Evolutionary conservation across 1,140 invertebrate genomes (phyloP).

Genomic region (Drosophila albomicans): DNA sequence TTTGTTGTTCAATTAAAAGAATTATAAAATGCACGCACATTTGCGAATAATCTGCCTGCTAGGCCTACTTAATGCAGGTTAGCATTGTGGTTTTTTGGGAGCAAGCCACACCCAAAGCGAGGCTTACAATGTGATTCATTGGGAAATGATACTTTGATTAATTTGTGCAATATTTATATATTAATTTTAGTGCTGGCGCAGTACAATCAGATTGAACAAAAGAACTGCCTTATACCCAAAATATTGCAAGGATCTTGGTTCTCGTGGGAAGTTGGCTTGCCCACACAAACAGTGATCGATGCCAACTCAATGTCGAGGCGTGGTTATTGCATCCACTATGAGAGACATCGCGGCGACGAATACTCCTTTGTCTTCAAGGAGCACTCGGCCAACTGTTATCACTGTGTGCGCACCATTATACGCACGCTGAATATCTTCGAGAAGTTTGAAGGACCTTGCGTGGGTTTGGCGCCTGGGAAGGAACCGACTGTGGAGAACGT

Average conservation of each 20-base stretch:
- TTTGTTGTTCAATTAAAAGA: slow-evolving; percentile 8
- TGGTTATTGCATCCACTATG: slow-evolving; percentile 90
- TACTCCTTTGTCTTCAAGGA: slow-evolving; percentile 93
- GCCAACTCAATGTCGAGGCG: slow-evolving; percentile 90
- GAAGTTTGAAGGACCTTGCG: slow-evolving; percentile 93
- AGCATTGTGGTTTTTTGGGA: slow-evolving; percentile 25
- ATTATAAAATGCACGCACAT: slow-evolving; percentile 45
- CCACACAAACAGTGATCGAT: slow-evolving; percentile 93
- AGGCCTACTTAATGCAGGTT: slow-evolving; percentile 46
- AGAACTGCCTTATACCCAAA: slow-evolving; percentile 88
- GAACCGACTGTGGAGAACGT: slow-evolving; percentile 91
- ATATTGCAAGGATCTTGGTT: slow-evolving; percentile 95
- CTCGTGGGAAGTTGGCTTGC: slow-evolving; percentile 94
- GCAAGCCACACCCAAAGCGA: slow-evolving; percentile 69
- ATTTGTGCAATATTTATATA: slow-evolving; percentile 14
- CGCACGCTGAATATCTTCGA: slow-evolving; percentile 96
- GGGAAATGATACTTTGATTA: slow-evolving; percentile 1
- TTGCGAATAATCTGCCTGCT: slow-evolving; percentile 52
- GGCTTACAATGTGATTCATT: slow-evolving; percentile 67
- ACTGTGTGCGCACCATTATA: slow-evolving; percentile 93
- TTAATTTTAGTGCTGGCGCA: slow-evolving; percentile 56
- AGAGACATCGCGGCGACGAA: slow-evolving; percentile 91
- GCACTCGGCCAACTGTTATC: slow-evolving; percentile 89
- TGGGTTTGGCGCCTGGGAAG: slow-evolving; percentile 87
- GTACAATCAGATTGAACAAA: slow-evolving; percentile 64